Evolutionary conservation across 2,113 vertebrate genomes (phyloP).

Genomic region (Stictonetta naevosa): DNA sequence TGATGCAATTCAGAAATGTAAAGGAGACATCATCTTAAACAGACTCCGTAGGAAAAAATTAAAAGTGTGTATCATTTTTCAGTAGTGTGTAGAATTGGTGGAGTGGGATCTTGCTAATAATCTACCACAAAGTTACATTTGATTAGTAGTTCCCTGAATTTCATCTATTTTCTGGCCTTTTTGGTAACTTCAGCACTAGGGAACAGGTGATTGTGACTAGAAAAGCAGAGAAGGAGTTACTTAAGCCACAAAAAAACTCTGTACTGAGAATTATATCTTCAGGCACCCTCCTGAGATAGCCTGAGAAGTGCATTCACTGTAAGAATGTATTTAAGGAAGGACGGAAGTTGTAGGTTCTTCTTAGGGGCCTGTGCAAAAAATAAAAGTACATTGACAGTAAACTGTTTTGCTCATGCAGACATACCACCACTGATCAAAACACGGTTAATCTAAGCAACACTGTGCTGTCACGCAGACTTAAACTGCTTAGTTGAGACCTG

Average conservation of each 20-base stretch:
- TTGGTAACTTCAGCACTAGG: background rate
- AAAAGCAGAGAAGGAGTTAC: background rate
- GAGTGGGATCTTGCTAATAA: background rate
- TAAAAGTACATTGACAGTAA: background rate
- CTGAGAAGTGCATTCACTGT: background rate
- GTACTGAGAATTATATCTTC: background rate
- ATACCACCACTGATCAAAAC: background rate
- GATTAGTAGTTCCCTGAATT: background rate
- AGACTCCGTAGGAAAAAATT: background rate
- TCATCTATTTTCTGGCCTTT: background rate
- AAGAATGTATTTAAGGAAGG: background rate
- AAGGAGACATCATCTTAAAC: background rate
- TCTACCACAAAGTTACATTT: background rate
- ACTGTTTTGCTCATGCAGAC: background rate
- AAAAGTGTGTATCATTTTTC: background rate
- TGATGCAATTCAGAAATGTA: background rate
- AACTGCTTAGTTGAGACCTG: background rate
- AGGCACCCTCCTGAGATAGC: background rate
- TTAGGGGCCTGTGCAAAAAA: background rate
- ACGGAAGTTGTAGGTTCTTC: background rate
- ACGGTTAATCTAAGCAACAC: background rate
- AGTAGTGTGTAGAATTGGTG: background rate
- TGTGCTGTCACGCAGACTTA: background rate
- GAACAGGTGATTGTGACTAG: background rate
- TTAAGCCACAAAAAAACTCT: background rate